Base-by-base conservation (phyloP, 1,140 invertebrate species). In the Papilio aristodemus region DNA sequence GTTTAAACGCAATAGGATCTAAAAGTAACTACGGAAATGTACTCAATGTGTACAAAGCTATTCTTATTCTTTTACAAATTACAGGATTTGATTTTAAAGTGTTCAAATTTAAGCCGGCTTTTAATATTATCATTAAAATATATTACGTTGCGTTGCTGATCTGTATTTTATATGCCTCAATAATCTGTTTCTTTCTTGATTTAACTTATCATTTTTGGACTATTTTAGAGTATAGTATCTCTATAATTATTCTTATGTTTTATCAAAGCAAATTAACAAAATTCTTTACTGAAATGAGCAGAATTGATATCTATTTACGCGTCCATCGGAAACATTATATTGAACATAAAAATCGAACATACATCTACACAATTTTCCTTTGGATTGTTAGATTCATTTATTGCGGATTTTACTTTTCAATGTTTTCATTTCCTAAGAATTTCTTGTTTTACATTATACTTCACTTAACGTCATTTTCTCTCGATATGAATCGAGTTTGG, bases 401-500 rank as follows among this genome's bases (percentile, higher is more conserved):
- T 46, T 80, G 79, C 0, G 59, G 50, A 3, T 57, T 81, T 4
- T 84, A 83, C 54, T 89, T 85, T 63, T 64, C 71, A 7, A 68
- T 39, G 4, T 75, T 79, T 67, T 4, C 27, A 0, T 88, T 84
- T 68, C 84, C 76, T 32, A 64, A 69, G 11, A 41, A 76, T 39
- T 67, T 88, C 0, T 25, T 60, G 13, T 69, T 75, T 6, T 91
- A 75, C 67, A 14, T 80, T 5, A 70, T 91, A 1, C 80, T 78
- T 66, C 72, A 79, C 10, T 78, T 84, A 9, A 81, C 83, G 0
- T 68, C 81, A 4, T 69, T 89, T 7, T 79, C 82, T 38, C 72
- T 91, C 25, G 87, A 91, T 72, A 38, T 87, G 11, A 87, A 82
- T 68, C 63, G 87, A 70, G 78, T 89, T 3, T 91, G 85, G 86